Evolutionary conservation across 2,888 invertebrate species (phyloP), one percentile per base, ranked within the genome.

Genomic region (Chloroclystis v-ata): DNA sequence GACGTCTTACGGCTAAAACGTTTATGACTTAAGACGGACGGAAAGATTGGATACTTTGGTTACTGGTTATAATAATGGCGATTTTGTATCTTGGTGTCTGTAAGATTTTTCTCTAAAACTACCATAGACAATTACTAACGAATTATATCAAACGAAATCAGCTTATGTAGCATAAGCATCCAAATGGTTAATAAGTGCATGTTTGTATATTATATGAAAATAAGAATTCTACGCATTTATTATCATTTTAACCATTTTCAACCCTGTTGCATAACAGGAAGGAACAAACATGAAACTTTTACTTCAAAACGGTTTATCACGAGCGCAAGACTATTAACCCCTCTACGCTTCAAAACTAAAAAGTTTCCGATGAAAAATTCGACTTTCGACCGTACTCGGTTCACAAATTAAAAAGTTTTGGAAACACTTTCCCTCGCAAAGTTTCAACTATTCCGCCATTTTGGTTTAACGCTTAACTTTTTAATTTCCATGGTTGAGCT

Each of bases 361-460:
- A 64, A 67, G 60, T 66, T 59, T 56, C 47, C 67, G 71, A 71
- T 80, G 81, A 82, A 82, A 83, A 82, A 82, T 80, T 76, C 70
- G 75, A 76, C 73, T 74, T 78, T 65, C 65, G 65, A 68, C 72
- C 71, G 60, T 52, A 64, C 67, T 62, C 61, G 59, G 67, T 67
- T 69, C 66, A 65, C 75, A 82, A 82, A 83, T 82, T 82, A 80
- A 82, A 82, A 82, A 83, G 79, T 83, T 68, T 38, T 10, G 41
- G 57, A 55, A 76, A 78, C 81, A 83, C 82, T 82, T 81, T 82
- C 83, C 60, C 78, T 74, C 67, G 56, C 57, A 55, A 75, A 76
- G 70, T 80, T 67, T 52, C 56, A 82, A 82, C 83, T 83, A 83
- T 83, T 77, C 67, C 62, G 71, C 78, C 82, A 81, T 83, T 82